A percentile compares a stretch with the other conserved stretches of the same genome.
Evolutionary conservation across 2,113 vertebrate genomes (phyloP).

Genomic region (Cathartes aura): DNA sequence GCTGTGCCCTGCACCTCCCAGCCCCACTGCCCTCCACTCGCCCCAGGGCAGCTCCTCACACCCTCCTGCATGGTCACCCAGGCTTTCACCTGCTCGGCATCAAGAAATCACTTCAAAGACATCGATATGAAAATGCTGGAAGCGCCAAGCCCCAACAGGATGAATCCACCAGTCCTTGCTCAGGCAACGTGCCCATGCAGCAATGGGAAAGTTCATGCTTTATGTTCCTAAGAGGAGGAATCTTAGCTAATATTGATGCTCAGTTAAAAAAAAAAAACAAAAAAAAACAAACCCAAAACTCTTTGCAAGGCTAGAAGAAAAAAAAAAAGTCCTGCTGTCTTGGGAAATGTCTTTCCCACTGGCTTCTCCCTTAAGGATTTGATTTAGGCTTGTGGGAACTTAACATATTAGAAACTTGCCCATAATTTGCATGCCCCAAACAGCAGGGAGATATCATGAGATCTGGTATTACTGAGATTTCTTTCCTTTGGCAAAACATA

Average conservation of each 20-base stretch:
- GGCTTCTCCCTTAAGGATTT: conserved; percentile 44
- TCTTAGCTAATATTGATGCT: not conserved
- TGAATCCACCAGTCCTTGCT: not conserved
- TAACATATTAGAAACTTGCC: conserved; percentile 24
- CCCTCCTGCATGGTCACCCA: not conserved
- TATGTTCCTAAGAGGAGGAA: not conserved
- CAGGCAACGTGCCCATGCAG: rapidly evolving
- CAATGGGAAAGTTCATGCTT: not conserved
- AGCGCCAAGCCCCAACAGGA: not conserved
- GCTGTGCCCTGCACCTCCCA: not conserved
- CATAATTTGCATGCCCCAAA: conserved; percentile 62
- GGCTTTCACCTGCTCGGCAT: not conserved
- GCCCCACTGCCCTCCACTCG: rapidly evolving
- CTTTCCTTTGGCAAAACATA: conserved; percentile 60
- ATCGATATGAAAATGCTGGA: not conserved
- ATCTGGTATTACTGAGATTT: conserved; percentile 40
- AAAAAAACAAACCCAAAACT: not conserved
- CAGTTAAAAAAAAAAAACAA: not conserved
- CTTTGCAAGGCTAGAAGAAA: not conserved
- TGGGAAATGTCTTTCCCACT: conserved; percentile 50
- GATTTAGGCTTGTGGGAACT: conserved; percentile 57
- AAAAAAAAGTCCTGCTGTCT: not conserved
- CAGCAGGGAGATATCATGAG: conserved; percentile 49
- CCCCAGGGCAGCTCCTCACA: not conserved
- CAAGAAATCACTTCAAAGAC: not conserved